Evolutionary conservation across 2,888 invertebrate genomes (phyloP), one percentile per base, ranked within the genome.

Genomic region (Sceliomorpha sp.): DNA sequence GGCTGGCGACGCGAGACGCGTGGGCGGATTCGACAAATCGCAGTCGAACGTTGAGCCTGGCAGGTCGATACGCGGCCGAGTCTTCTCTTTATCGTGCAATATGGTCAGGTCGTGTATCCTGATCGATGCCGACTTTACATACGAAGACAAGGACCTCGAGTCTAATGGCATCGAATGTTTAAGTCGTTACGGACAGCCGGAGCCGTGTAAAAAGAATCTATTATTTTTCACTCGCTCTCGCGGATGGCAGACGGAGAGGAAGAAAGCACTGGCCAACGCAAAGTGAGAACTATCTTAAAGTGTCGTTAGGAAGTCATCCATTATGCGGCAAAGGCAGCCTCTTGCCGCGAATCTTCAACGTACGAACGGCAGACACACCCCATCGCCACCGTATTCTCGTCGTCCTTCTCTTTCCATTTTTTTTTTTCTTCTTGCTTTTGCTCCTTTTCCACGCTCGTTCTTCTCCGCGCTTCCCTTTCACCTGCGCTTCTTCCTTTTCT

Each of bases 221-320:
- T 81, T 77, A 81, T 80, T 81, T 78, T 75, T 72, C 73, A 73
- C 73, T 80, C 74, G 67, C 75, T 50, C 31, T 45, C 60, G 59
- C 55, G 42, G 31, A 26, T 13, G 17, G 31, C 45, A 17, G 29
- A 20, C 34, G 40, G 36, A 26, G 48, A 67, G 50, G 34, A 72
- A 63, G 68, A 78, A 75, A 77, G 59, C 69, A 58, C 50, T 15
- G 70, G 50, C 59, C 48, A 60, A 71, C 67, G 73, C 75, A 55
- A 74, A 74, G 78, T 68, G 81, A 74, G 82, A 83, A 82, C 83
- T 82, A 82, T 82, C 82, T 83, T 80, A 81, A 83, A 83, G 82
- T 83, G 83, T 83, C 83, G 83, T 83, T 83, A 83, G 81, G 82
- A 83, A 83, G 83, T 83, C 83, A 82, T 83, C 81, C 80, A 81